These are phyloP conservation scores for Lophius piscatorius DNA, from an alignment of 2,113 vertebrate genomes.

Conservation along the genomic window DNA sequence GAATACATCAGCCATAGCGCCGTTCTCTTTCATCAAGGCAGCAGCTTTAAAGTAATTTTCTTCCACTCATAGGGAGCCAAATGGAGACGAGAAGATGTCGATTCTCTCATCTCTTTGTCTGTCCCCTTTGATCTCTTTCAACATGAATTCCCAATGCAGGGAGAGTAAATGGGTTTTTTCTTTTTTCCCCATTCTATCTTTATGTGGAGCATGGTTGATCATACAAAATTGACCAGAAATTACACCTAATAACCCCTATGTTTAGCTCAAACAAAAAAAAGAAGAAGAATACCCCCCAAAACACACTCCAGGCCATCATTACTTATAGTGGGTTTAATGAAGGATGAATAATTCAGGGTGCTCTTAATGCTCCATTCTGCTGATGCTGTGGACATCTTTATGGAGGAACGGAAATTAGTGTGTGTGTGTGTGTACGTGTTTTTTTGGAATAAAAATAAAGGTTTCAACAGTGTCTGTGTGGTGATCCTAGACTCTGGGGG, in stretches of 20 bases:
- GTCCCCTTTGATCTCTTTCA: slow-evolving; percentile 75
- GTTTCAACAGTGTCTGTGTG: slow-evolving; percentile 35
- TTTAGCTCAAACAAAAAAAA: slow-evolving; percentile 49
- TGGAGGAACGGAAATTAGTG: background rate
- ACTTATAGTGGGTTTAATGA: slow-evolving; percentile 69
- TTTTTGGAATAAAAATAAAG: too few relatives aligned
- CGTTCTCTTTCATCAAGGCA: slow-evolving; percentile 69
- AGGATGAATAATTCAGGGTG: slow-evolving; percentile 69
- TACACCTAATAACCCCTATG: slow-evolving; percentile 72
- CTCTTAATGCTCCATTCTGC: slow-evolving; percentile 42
- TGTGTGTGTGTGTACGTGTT: background rate
- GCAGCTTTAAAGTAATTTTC: slow-evolving; percentile 74
- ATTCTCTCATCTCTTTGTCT: slow-evolving; percentile 76
- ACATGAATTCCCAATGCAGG: slow-evolving; percentile 64
- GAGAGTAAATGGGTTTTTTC: slow-evolving; percentile 69
- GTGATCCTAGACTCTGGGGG: too few relatives aligned
- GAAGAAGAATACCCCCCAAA: slow-evolving; percentile 30
- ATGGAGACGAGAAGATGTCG: slow-evolving; percentile 74
- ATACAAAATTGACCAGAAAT: slow-evolving; percentile 76
- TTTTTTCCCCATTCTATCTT: slow-evolving; percentile 16
- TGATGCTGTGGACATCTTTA: slow-evolving; percentile 35
- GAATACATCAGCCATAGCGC: slow-evolving; percentile 64
- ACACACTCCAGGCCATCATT: slow-evolving; percentile 64
- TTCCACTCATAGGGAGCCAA: slow-evolving; percentile 65
- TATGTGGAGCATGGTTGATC: slow-evolving; percentile 66